These are phyloP conservation scores for Odontesthes bonariensis DNA, from an alignment of 2,113 vertebrate species.

Conservation along the genomic window DNA sequence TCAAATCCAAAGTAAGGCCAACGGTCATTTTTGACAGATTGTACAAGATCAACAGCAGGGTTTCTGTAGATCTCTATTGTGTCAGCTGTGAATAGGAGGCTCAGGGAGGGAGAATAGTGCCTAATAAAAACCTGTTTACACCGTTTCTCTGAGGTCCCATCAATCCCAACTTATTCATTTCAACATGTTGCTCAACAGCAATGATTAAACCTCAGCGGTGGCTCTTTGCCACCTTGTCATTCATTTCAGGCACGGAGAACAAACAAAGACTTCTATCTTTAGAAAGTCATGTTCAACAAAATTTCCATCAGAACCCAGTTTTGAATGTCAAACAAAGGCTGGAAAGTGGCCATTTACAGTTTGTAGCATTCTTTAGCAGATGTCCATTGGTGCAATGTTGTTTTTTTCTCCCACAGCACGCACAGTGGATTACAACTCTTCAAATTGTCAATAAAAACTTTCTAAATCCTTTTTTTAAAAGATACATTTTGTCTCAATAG, in stretches of 20 bases:
- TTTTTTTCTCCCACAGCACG: too few species aligned
- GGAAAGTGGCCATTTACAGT: constrained; percentile 14
- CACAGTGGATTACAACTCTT: too few species aligned
- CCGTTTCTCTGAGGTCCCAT: neutral
- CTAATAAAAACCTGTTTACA: constrained; percentile 13
- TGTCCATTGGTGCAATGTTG: too few species aligned
- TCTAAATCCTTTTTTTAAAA: too few species aligned
- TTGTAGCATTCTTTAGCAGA: too few species aligned
- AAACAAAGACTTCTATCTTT: neutral
- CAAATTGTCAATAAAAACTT: too few species aligned
- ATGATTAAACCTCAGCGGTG: neutral
- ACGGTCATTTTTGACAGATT: constrained; percentile 10
- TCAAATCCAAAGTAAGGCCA: neutral
- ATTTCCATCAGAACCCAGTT: neutral
- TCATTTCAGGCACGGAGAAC: neutral
- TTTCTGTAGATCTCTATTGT: constrained; percentile 10
- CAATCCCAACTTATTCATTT: neutral
- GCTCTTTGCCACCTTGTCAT: neutral
- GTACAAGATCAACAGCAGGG: neutral
- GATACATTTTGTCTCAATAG: too few species aligned
- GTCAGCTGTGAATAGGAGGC: constrained; percentile 10
- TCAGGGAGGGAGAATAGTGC: constrained; percentile 4
- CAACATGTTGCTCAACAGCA: constrained; percentile 4
- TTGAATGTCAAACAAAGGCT: neutral
- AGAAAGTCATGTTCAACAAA: neutral